phyloP scores from a whole-genome alignment of 2,888 invertebrate species.

The Lasius platythorax region DNA sequence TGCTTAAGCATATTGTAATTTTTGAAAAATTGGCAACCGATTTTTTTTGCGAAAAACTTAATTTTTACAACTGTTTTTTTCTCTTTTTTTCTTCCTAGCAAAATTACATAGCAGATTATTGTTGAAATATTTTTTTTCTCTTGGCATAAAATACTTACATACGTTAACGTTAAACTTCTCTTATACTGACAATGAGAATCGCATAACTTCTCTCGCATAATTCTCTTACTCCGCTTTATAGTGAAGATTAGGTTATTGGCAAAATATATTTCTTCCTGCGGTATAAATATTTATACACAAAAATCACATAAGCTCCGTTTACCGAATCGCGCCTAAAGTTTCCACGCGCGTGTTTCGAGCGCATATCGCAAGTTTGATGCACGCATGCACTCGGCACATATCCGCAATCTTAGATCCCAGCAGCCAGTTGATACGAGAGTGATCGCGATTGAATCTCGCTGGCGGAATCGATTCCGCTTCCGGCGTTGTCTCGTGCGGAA shows the following conservation, averaged over 20 bases:
- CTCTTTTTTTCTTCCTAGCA: neutral
- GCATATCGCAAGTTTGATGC: conserved; percentile 40
- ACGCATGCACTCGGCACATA: conserved; percentile 37
- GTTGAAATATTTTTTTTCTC: neutral
- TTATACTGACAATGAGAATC: neutral
- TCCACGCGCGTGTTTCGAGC: neutral
- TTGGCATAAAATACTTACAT: neutral
- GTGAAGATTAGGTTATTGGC: neutral
- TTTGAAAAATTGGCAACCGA: neutral
- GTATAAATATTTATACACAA: neutral
- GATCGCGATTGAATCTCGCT: conserved; percentile 73
- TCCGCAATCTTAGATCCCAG: conserved; percentile 37
- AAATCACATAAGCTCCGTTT: neutral
- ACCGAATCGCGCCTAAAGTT: conserved; percentile 10
- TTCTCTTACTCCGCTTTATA: neutral
- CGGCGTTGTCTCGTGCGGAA: conserved; percentile 67
- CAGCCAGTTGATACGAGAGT: conserved; percentile 59
- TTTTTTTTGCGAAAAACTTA: neutral
- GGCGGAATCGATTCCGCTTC: conserved; percentile 71
- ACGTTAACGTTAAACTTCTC: neutral
- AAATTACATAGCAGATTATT: neutral
- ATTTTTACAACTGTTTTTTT: neutral
- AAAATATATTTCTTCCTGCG: neutral
- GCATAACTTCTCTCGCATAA: neutral
- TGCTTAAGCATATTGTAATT: neutral